Evolutionary conservation across 2,113 vertebrate genomes (phyloP).

Genomic region (Furnarius figulus): DNA sequence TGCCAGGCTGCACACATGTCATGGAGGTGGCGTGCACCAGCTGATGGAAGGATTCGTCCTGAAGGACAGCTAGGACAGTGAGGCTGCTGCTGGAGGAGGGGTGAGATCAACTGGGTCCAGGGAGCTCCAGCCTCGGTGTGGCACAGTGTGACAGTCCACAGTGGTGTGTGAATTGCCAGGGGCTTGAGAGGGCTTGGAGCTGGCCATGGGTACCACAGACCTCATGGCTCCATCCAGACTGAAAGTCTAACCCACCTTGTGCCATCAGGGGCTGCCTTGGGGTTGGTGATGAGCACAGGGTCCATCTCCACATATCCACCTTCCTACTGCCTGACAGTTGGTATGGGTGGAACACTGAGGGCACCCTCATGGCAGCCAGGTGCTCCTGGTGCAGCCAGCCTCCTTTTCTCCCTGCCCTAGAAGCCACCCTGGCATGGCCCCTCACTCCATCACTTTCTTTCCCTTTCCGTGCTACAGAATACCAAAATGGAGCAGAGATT

Average conservation of each 20-base stretch:
- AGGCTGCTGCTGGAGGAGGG: background rate
- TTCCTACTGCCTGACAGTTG: background rate
- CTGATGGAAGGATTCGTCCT: background rate
- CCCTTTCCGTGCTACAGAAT: background rate
- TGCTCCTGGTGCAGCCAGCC: background rate
- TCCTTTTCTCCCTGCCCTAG: background rate
- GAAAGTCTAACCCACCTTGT: accelerated
- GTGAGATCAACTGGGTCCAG: background rate
- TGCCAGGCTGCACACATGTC: background rate
- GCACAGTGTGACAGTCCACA: accelerated
- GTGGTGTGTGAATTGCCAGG: background rate
- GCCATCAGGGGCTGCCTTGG: background rate
- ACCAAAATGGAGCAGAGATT: constrained; percentile 7
- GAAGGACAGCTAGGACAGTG: background rate
- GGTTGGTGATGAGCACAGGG: background rate
- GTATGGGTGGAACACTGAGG: background rate
- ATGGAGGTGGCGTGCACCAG: background rate
- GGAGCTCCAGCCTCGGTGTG: background rate
- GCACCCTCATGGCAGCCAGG: background rate
- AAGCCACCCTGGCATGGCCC: background rate
- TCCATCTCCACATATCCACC: accelerated
- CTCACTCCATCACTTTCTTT: background rate
- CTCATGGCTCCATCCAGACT: background rate
- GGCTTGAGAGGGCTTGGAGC: background rate
- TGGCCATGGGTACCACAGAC: background rate